These are phyloP conservation scores for Wiebesia pumilae DNA, from an alignment of 1,140 invertebrate genomes.

Conservation along the genomic window DNA sequence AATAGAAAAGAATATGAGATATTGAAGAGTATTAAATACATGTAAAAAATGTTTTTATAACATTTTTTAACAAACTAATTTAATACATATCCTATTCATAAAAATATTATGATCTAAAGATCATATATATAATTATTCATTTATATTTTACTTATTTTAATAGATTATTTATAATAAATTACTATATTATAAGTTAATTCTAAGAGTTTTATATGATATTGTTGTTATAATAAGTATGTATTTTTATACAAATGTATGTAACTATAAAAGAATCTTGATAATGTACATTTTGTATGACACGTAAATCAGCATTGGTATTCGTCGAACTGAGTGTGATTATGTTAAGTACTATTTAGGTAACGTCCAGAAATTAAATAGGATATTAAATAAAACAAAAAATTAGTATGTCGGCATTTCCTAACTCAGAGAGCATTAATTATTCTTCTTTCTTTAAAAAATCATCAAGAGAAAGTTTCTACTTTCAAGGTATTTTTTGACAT, in stretches of 20 bases:
- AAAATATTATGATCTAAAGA: too few relatives aligned
- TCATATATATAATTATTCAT: too few relatives aligned
- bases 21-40: too few relatives aligned
- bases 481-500: conserved; percentile 9
- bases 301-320: background rate
- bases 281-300: background rate
- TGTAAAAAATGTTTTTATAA: too few relatives aligned
- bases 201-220: too few relatives aligned
- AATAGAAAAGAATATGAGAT: too few relatives aligned
- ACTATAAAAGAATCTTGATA: background rate
- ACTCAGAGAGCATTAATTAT: background rate
- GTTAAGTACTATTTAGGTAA: background rate
- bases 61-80: too few relatives aligned
- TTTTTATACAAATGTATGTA: background rate
- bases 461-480: conserved; percentile 12
- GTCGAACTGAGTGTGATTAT: background rate
- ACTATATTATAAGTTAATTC: too few relatives aligned
- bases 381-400: background rate
- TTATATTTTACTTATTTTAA: too few relatives aligned
- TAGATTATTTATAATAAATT: too few relatives aligned
- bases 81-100: too few relatives aligned
- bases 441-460: conserved; percentile 1
- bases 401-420: background rate
- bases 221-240: too few relatives aligned
- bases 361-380: background rate